phyloP scores from a whole-genome alignment of 2,113 vertebrate species.

The Pongo pygmaeus region DNA sequence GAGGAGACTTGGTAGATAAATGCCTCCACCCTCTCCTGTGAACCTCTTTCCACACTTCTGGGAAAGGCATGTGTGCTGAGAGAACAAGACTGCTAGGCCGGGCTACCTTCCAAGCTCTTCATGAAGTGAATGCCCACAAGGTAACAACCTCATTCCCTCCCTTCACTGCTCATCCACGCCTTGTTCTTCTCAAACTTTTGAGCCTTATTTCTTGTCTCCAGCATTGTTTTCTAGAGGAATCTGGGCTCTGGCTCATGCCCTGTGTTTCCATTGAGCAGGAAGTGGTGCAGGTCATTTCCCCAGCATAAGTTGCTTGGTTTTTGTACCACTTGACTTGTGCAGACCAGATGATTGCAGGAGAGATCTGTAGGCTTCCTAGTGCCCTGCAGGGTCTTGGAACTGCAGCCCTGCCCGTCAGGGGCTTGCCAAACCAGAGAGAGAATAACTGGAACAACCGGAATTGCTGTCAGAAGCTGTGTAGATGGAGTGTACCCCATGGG shows the following conservation, averaged over 20 bases:
- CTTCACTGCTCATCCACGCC: fast-evolving
- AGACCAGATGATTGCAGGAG: neutral
- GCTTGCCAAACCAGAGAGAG: neutral
- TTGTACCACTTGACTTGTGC: no score
- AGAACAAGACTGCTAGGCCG: neutral
- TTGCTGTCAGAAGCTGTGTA: neutral
- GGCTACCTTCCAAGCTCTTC: neutral
- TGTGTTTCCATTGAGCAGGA: neutral
- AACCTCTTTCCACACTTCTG: neutral
- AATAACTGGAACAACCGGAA: neutral
- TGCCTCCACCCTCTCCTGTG: fast-evolving
- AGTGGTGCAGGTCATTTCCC: fast-evolving
- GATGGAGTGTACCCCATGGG: neutral
- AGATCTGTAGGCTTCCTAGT: neutral
- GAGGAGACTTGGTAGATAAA: neutral
- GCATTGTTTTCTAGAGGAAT: neutral
- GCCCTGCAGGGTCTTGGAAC: fast-evolving
- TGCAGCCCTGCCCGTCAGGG: neutral
- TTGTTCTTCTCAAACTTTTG: neutral
- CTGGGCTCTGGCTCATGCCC: fast-evolving
- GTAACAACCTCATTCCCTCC: no score
- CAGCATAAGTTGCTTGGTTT: no score
- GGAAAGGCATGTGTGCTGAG: neutral
- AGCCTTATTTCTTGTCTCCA: neutral
- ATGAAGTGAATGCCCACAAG: neutral